Conservation (phyloP, 2,113 vertebrate species). For the Eulemur rufifrons region DNA sequence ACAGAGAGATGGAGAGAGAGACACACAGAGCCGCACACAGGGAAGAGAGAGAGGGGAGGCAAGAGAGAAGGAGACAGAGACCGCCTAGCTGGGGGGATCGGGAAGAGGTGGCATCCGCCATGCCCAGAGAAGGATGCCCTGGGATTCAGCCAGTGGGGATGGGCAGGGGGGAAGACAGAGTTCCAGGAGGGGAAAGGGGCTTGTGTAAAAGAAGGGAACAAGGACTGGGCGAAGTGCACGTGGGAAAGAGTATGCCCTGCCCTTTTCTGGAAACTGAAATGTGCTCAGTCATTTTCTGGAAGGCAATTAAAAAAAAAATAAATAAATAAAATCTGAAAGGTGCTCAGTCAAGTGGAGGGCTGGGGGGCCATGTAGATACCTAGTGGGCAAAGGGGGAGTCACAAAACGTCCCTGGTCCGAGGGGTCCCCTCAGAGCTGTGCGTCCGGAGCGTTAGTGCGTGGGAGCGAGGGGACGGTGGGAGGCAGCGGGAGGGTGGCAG, state of each 20-base stretch:
- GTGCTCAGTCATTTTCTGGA: no score
- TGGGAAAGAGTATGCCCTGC: fast-evolving
- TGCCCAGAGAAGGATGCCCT: neutral
- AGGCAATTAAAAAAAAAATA: no score
- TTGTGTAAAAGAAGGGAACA: neutral
- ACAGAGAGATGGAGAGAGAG: neutral
- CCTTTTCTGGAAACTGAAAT: neutral
- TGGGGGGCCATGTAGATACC: neutral
- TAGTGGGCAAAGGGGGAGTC: neutral
- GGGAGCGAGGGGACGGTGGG: neutral
- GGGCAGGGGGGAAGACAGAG: fast-evolving
- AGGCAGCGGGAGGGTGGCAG: neutral
- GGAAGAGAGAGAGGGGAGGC: neutral
- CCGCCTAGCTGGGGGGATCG: no score
- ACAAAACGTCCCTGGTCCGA: neutral
- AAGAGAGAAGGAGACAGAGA: neutral
- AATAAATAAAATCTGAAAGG: neutral
- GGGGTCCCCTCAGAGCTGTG: neutral
- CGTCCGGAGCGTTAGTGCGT: neutral
- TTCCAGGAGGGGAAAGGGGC: no score
- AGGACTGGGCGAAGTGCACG: neutral
- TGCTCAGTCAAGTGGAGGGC: neutral
- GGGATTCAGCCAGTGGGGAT: neutral
- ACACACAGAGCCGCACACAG: neutral
- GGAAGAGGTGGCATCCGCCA: neutral